Evolutionary conservation across 1,140 invertebrate genomes (phyloP).

Genomic region (Drosophila kurseongensis): DNA sequence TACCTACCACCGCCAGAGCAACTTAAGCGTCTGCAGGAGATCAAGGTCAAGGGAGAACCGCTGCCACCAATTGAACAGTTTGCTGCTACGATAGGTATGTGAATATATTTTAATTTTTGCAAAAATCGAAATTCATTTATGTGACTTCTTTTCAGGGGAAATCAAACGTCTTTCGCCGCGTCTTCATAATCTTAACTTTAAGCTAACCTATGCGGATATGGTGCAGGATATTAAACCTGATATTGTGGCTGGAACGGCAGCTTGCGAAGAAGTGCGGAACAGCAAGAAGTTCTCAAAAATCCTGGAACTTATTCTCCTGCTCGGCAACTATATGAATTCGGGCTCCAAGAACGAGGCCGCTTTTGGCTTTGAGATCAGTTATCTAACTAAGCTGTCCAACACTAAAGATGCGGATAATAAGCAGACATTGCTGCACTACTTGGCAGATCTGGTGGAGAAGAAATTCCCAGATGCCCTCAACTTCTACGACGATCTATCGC

Average conservation of each 20-base stretch:
- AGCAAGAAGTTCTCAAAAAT: constrained; percentile 96
- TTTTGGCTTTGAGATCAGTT: constrained; percentile 98
- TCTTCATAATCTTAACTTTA: constrained; percentile 95
- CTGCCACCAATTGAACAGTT: constrained; percentile 98
- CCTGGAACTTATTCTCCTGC: constrained; percentile 94
- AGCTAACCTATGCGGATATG: constrained; percentile 88
- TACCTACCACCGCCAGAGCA: constrained; percentile 96
- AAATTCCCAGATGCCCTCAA: constrained; percentile 94
- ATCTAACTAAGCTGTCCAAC: constrained; percentile 96
- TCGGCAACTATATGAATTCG: constrained; percentile 98
- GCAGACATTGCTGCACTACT: constrained; percentile 95
- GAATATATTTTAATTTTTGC: too few relatives aligned
- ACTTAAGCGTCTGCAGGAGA: constrained; percentile 92
- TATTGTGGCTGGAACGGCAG: constrained; percentile 97
- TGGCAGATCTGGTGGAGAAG: constrained; percentile 94
- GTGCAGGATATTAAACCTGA: constrained; percentile 97
- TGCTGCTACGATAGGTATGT: constrained; percentile 92
- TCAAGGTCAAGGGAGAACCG: constrained; percentile 91
- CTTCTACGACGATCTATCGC: constrained; percentile 94
- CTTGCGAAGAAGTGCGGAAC: constrained; percentile 96
- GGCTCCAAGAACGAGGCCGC: constrained; percentile 97
- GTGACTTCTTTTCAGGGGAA: constrained; percentile 77
- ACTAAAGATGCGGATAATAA: constrained; percentile 98
- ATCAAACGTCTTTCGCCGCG: constrained; percentile 95
- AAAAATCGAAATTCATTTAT: neutral